Conservation (phyloP, 2,113 vertebrate species). For the Ageneiosus marmoratus region DNA sequence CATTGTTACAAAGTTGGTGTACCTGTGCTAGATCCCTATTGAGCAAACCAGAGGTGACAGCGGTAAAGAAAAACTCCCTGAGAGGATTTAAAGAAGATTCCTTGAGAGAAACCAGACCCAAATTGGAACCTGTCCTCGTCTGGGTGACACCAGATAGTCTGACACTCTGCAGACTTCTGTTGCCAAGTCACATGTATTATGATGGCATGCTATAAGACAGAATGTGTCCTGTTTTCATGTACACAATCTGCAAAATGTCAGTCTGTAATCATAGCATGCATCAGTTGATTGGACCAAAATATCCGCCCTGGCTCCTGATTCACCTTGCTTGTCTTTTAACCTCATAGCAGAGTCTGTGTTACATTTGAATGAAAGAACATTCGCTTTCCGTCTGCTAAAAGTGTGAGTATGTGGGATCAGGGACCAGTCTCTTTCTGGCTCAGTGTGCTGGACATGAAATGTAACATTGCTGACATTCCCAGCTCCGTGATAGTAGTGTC, state of each 20-base stretch:
- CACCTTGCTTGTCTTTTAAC: slow-evolving; percentile 24
- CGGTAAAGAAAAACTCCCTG: not conserved
- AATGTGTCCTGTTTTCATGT: not conserved
- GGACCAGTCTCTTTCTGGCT: not conserved
- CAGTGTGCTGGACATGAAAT: too few species aligned
- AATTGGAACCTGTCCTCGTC: not conserved
- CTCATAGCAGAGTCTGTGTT: not conserved
- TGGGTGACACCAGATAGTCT: slow-evolving; percentile 4
- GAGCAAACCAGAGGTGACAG: not conserved
- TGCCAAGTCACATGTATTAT: not conserved
- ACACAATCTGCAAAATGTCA: not conserved
- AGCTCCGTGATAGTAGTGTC: not conserved
- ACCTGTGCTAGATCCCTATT: not conserved
- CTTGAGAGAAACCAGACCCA: not conserved
- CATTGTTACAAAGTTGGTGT: not conserved
- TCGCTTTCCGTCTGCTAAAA: slow-evolving; percentile 2
- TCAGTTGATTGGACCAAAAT: not conserved
- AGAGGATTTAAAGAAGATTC: not conserved
- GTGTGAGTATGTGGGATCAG: not conserved
- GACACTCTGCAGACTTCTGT: not conserved
- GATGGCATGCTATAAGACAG: not conserved
- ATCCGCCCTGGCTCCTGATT: slow-evolving; percentile 1
- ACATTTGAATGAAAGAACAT: slow-evolving; percentile 3
- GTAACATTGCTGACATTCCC: not conserved
- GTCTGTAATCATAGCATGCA: not conserved